Percentiles rank a stretch among this genome's conserved stretches.
phyloP scores from a whole-genome alignment of 2,888 invertebrate genomes.

The Nemoura dubitans region DNA sequence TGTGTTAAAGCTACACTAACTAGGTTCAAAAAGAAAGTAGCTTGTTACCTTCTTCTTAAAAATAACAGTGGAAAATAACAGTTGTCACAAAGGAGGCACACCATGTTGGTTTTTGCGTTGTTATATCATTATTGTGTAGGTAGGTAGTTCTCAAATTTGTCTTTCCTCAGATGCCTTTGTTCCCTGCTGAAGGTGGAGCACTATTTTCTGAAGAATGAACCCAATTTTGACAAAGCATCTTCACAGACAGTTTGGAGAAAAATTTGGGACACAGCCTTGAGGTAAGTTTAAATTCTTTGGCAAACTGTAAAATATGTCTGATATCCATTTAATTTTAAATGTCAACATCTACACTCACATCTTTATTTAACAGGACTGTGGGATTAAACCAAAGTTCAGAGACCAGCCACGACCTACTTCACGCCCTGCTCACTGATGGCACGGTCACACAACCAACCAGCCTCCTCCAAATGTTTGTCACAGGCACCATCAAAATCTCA shows the following conservation, averaged over 20 bases:
- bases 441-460: slow-evolving; percentile 56
- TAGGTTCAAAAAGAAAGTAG: too few species aligned
- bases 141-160: too few species aligned
- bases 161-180: slow-evolving; percentile 46
- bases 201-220: slow-evolving; percentile 44
- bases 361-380: slow-evolving; percentile 58
- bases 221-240: slow-evolving; percentile 42
- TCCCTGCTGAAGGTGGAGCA: slow-evolving; percentile 57
- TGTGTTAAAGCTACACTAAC: too few species aligned
- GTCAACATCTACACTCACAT: too few species aligned
- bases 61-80: too few species aligned
- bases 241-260: slow-evolving; percentile 57
- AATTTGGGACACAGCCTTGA: slow-evolving; percentile 59
- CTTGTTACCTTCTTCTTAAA: too few species aligned
- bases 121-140: too few species aligned
- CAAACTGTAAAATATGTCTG: too few species aligned
- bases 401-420: slow-evolving; percentile 60
- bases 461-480: slow-evolving; percentile 60
- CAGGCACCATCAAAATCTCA: slow-evolving; percentile 59
- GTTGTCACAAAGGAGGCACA: too few species aligned
- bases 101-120: too few species aligned
- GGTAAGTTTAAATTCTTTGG: slow-evolving; percentile 55
- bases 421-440: slow-evolving; percentile 58
- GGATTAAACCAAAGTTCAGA: slow-evolving; percentile 62
- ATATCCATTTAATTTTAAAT: too few species aligned